These are phyloP conservation scores for Hoplodrina blanda DNA, from an alignment of 2,888 invertebrate genomes.

Conservation along the genomic window DNA sequence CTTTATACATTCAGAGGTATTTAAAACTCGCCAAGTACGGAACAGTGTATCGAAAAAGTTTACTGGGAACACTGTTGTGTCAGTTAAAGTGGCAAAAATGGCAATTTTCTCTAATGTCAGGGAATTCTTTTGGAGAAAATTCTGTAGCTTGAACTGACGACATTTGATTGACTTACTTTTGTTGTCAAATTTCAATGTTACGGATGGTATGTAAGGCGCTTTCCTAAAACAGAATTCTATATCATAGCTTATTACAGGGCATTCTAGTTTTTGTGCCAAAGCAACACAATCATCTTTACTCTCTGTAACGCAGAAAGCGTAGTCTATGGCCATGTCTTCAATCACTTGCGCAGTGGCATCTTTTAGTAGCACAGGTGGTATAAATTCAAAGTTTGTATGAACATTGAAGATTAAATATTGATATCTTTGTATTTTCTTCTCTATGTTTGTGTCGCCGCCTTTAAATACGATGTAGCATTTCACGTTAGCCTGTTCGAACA, in stretches of 20 bases:
- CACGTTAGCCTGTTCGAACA: slow-evolving; percentile 69
- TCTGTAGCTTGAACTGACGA: slow-evolving; percentile 56
- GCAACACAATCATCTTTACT: slow-evolving; percentile 69
- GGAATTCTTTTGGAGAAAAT: slow-evolving; percentile 59
- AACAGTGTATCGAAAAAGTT: slow-evolving; percentile 61
- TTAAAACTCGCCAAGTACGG: slow-evolving; percentile 23
- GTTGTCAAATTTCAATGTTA: slow-evolving; percentile 46
- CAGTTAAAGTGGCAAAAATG: slow-evolving; percentile 66
- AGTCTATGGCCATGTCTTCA: slow-evolving; percentile 68
- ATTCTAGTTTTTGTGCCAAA: slow-evolving; percentile 68
- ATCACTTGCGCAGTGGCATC: slow-evolving; percentile 67
- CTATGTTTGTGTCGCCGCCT: slow-evolving; percentile 65
- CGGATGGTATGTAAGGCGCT: slow-evolving; percentile 66
- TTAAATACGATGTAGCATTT: slow-evolving; percentile 72
- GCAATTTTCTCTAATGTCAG: slow-evolving; percentile 64
- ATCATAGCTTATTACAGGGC: slow-evolving; percentile 71
- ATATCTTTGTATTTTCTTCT: slow-evolving; percentile 43
- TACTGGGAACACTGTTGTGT: slow-evolving; percentile 61
- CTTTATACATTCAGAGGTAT: neutral
- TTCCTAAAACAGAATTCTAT: slow-evolving; percentile 69
- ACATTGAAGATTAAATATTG: slow-evolving; percentile 5
- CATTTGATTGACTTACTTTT: slow-evolving; percentile 47
- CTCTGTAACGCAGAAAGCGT: slow-evolving; percentile 66
- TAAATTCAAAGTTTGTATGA: neutral
- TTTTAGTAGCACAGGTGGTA: slow-evolving; percentile 64